Evolutionary conservation across 2,113 vertebrate genomes (phyloP).

Genomic region (Alethe castanea): DNA sequence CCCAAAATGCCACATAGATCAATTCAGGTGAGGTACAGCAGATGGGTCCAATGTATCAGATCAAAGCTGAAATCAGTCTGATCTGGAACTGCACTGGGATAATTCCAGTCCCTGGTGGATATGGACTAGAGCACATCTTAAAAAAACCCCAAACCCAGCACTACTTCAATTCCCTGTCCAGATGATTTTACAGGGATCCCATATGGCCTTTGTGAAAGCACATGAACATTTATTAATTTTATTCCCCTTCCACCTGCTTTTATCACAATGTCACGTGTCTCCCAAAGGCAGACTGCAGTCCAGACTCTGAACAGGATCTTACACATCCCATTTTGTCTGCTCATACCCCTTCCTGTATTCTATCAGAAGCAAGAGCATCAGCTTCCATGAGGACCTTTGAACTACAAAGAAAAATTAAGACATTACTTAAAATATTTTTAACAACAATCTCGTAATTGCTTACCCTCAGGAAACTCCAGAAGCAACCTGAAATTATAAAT

Average conservation of each 20-base stretch:
- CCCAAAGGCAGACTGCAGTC: neutral
- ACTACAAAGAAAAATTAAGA: neutral
- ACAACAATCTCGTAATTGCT: neutral
- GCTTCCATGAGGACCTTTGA: neutral
- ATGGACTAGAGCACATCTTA: neutral
- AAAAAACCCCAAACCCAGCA: neutral
- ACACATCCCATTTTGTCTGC: neutral
- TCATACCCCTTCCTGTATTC: neutral
- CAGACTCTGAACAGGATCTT: neutral
- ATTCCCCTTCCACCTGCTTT: neutral
- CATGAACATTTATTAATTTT: neutral
- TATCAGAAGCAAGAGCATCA: neutral
- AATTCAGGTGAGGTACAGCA: rapidly evolving
- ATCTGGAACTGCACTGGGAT: neutral
- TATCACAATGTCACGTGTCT: neutral
- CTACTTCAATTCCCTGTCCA: neutral
- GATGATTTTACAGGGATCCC: neutral
- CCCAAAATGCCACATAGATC: rapidly evolving
- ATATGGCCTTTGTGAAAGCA: neutral
- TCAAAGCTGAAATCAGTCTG: neutral
- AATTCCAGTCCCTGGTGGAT: neutral
- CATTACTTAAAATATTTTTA: neutral
- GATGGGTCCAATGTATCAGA: neutral
- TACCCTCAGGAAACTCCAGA: neutral
- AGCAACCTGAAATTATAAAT: neutral